Percentiles rank a stretch among this genome's conserved stretches.
Evolutionary conservation across 2,113 vertebrate species (phyloP).

Genomic region (Carassius gibelio): DNA sequence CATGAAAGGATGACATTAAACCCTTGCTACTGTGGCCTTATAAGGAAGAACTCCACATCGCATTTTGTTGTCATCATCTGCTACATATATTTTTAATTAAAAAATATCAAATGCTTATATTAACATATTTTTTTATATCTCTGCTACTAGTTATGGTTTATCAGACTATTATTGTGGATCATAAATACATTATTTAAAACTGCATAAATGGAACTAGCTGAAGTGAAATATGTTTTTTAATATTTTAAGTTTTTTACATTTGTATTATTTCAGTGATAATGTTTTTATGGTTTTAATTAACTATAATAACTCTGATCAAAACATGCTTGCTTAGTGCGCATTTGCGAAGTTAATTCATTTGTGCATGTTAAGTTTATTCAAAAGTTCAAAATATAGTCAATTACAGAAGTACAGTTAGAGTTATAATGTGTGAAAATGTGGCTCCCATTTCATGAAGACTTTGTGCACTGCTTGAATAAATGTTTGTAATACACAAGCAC

Average conservation of each 20-base stretch:
- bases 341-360: not conserved
- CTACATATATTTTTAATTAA: not conserved
- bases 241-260: no score
- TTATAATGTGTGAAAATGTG: no score
- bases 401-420: no score
- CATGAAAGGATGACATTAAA: not conserved
- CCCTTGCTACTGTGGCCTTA: conserved; percentile 13
- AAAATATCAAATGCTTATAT: no score
- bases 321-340: not conserved
- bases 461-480: no score
- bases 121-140: not conserved
- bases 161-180: not conserved
- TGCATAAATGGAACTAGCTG: not conserved
- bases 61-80: not conserved
- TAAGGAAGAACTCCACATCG: conserved; percentile 18
- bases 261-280: no score
- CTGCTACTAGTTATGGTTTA: not conserved
- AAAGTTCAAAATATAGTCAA: no score
- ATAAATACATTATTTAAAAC: not conserved
- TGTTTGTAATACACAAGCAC: no score
- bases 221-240: no score
- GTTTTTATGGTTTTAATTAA: no score
- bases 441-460: no score
- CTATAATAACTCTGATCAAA: no score
- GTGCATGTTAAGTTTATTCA: not conserved